These are phyloP conservation scores for Stercorarius parasiticus DNA, from an alignment of 2,113 vertebrate species.

Conservation along the genomic window DNA sequence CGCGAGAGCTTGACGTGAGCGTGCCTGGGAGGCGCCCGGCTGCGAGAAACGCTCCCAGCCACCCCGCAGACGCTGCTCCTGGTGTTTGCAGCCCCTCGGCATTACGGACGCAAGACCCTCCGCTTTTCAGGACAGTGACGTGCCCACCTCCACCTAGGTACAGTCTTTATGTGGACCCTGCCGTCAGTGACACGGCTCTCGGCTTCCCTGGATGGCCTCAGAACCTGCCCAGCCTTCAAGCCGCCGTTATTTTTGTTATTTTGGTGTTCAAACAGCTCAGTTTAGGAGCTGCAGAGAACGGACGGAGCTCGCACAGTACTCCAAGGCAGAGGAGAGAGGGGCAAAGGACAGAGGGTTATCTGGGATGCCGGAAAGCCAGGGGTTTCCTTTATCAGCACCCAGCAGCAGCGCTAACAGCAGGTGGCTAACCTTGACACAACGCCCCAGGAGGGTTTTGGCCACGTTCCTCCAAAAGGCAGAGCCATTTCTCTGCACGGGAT, in stretches of 20 bases:
- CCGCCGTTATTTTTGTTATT: not conserved
- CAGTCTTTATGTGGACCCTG: no score
- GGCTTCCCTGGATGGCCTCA: not conserved
- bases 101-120: accelerated
- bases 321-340: not conserved
- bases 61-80: accelerated
- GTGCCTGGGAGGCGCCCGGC: accelerated
- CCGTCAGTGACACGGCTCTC: not conserved
- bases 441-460: not conserved
- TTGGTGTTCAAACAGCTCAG: not conserved
- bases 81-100: not conserved
- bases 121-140: accelerated
- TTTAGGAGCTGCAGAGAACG: not conserved
- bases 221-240: not conserved
- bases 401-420: accelerated
- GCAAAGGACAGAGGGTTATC: not conserved
- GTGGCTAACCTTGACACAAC: accelerated
- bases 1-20: accelerated
- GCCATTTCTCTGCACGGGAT: accelerated
- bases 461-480: not conserved
- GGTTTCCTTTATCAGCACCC: not conserved
- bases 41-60: accelerated
- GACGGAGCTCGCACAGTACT: accelerated
- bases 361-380: not conserved
- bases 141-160: not conserved